These are phyloP conservation scores for Rhinopomastus cyanomelas DNA, from an alignment of 2,113 vertebrate species.

Conservation along the genomic window DNA sequence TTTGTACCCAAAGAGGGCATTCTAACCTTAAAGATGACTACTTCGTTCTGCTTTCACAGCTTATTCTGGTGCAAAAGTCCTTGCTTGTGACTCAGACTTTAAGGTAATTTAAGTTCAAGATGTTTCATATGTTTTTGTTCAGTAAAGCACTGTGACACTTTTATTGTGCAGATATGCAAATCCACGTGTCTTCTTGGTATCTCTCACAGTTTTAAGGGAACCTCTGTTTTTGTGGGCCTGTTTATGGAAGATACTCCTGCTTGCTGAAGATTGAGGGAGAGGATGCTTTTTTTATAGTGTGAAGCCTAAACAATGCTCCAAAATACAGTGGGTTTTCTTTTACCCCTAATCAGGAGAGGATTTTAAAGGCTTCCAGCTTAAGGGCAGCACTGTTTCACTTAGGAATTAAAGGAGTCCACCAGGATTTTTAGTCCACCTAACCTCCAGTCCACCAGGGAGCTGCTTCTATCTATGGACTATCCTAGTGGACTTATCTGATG, in stretches of 20 bases:
- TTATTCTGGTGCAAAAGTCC: not conserved
- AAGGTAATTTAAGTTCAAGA: slow-evolving; percentile 31
- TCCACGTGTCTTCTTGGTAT: not conserved
- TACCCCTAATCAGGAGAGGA: not conserved
- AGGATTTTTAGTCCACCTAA: too few relatives aligned
- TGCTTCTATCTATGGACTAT: not conserved
- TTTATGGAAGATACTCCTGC: not conserved
- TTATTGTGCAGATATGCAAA: not conserved
- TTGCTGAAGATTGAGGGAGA: not conserved
- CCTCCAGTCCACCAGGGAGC: not conserved
- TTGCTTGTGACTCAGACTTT: slow-evolving; percentile 4
- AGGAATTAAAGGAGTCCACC: not conserved
- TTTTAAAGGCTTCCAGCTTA: slow-evolving; percentile 28
- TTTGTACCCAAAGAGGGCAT: slow-evolving; percentile 76
- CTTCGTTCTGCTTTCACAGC: not conserved
- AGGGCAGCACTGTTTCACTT: slow-evolving; percentile 6
- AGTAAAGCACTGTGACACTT: not conserved
- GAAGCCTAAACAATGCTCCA: not conserved
- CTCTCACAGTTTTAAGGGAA: not conserved
- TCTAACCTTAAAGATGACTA: slow-evolving; percentile 63
- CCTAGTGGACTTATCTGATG: not conserved
- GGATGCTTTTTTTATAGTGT: not conserved
- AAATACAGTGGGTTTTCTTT: slow-evolving; percentile 1
- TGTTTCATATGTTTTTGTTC: not conserved
- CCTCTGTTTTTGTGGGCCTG: slow-evolving; percentile 3